These are phyloP conservation scores for Ctenoplectra terminalis DNA, from an alignment of 1,140 invertebrate genomes.

Conservation along the genomic window DNA sequence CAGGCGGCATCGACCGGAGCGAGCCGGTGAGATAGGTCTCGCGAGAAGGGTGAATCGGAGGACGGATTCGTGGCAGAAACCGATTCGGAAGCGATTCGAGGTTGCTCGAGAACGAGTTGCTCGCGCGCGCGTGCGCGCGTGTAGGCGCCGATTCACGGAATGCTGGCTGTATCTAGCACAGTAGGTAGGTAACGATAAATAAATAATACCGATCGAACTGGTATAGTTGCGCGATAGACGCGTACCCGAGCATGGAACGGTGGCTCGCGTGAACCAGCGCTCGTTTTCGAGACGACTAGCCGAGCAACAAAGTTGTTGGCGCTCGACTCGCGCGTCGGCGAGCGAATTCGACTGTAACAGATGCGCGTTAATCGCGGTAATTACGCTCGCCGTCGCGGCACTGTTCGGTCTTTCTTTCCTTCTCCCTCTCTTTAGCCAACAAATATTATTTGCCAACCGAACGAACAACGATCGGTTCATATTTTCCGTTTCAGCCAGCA, in stretches of 20 bases:
- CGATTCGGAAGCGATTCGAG: not conserved
- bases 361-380: slow-evolving; percentile 25
- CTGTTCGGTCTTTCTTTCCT: not conserved
- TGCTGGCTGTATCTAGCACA: slow-evolving; percentile 72
- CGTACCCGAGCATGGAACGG: no score
- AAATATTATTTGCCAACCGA: not conserved
- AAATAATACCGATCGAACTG: slow-evolving; percentile 71
- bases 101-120: not conserved
- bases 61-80: not conserved
- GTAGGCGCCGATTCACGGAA: slow-evolving; percentile 64
- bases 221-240: slow-evolving; percentile 28
- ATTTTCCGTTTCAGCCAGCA: no score
- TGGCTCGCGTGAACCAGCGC: no score
- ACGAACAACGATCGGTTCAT: not conserved
- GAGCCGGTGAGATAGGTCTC: not conserved
- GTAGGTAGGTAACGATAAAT: slow-evolving; percentile 74
- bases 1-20: not conserved
- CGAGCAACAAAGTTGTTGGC: no score
- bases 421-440: not conserved
- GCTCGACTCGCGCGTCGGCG: no score
- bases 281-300: no score
- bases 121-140: not conserved
- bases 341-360: slow-evolving; percentile 31
- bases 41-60: not conserved
- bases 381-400: not conserved